A percentile compares a stretch with the other conserved stretches of the same genome.
Evolutionary conservation across 2,888 invertebrate species (phyloP).

Genomic region (Branchipolynoe longqiensis): DNA sequence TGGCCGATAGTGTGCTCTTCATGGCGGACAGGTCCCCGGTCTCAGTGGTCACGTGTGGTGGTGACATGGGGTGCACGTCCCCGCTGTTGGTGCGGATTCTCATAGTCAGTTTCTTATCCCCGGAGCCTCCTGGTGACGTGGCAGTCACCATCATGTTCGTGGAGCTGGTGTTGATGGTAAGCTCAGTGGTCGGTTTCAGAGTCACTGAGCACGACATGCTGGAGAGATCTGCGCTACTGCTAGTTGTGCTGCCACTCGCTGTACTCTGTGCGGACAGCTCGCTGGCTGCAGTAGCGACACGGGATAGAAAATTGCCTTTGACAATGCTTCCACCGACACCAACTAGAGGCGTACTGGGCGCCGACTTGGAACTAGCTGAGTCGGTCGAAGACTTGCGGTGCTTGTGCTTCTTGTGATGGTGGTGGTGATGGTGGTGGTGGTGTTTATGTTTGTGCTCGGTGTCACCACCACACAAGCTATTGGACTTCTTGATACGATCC

Average conservation of each 20-base stretch:
- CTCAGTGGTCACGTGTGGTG: background rate
- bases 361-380: background rate
- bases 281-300: background rate
- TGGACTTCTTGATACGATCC: slow-evolving; percentile 33
- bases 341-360: background rate
- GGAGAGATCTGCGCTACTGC: background rate
- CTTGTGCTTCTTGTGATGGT: slow-evolving; percentile 58
- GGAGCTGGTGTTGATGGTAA: slow-evolving; percentile 8
- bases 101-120: slow-evolving; percentile 56
- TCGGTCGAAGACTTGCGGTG: slow-evolving; percentile 38
- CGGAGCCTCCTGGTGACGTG: slow-evolving; percentile 26
- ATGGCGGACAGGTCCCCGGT: background rate
- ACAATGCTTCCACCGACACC: slow-evolving; percentile 20
- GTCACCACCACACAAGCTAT: slow-evolving; percentile 64
- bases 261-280: background rate
- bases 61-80: slow-evolving; percentile 27
- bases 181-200: background rate
- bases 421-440: slow-evolving; percentile 54
- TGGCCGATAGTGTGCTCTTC: background rate
- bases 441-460: slow-evolving; percentile 63
- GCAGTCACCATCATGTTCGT: slow-evolving; percentile 45
- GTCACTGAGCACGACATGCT: background rate
- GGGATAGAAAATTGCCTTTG: slow-evolving; percentile 52
- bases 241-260: background rate
- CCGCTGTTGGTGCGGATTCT: slow-evolving; percentile 55